A percentile compares a stretch with the other conserved stretches of the same genome.
phyloP scores from a whole-genome alignment of 2,113 vertebrate species.

The Rynchops niger region DNA sequence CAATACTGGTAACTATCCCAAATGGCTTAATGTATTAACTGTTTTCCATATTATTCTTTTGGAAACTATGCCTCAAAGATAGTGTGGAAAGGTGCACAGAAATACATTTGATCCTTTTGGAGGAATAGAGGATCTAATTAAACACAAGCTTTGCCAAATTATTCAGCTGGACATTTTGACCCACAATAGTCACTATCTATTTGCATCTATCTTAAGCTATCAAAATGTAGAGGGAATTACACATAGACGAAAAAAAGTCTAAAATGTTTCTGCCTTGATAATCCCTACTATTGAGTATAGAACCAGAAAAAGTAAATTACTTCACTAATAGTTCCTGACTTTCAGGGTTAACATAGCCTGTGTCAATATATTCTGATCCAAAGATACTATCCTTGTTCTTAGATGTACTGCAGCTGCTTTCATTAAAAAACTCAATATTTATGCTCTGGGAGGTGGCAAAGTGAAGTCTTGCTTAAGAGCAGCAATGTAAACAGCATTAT shows the following conservation, averaged over 20 bases:
- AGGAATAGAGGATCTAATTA: neutral
- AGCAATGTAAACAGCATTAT: constrained; percentile 26
- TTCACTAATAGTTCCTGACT: neutral
- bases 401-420: neutral
- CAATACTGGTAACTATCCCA: neutral
- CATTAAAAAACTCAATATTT: constrained; percentile 27
- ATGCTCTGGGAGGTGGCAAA: neutral
- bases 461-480: neutral
- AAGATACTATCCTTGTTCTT: neutral
- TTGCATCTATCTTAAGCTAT: neutral
- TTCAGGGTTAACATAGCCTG: neutral
- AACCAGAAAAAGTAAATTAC: neutral
- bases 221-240: neutral
- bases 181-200: neutral
- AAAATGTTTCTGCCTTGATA: neutral
- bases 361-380: neutral
- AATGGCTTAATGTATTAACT: neutral
- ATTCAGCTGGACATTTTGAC: neutral
- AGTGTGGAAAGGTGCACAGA: neutral
- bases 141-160: neutral
- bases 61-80: neutral
- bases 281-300: neutral
- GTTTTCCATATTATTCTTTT: neutral
- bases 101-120: neutral
- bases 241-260: neutral